Conservation (phyloP, 2,888 invertebrate species). For the Norana najaformis region DNA sequence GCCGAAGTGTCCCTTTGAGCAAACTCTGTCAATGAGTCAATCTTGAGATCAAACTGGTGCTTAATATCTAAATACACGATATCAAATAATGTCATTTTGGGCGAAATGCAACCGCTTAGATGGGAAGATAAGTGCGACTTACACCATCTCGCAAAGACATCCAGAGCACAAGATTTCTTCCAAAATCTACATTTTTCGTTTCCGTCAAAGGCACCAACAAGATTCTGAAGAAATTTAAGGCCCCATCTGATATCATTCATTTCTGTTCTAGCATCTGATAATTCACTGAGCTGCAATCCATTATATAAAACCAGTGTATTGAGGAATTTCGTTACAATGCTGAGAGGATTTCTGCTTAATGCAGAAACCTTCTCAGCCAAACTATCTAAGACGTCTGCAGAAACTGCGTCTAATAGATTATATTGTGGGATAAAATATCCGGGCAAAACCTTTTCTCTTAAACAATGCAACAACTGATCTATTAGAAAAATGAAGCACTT, state of each 20-base stretch:
- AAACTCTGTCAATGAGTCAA: not conserved
- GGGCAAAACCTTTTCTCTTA: not conserved
- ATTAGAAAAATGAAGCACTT: not conserved
- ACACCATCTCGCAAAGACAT: not conserved
- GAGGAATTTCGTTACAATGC: not conserved
- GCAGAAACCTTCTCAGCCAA: not conserved
- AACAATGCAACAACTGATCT: not conserved
- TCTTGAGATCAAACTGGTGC: not conserved
- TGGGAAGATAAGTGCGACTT: not conserved
- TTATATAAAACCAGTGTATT: not conserved
- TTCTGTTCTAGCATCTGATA: not conserved
- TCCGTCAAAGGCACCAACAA: not conserved
- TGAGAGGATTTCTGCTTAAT: not conserved
- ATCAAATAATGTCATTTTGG: not conserved
- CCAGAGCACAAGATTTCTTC: constrained; percentile 1
- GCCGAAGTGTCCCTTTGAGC: not conserved
- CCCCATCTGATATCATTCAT: not conserved
- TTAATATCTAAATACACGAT: not conserved
- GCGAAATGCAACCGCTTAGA: not conserved
- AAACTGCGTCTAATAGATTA: not conserved
- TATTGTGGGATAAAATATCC: not conserved
- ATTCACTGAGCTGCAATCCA: not conserved
- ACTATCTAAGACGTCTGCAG: not conserved
- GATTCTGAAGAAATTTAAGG: not conserved
- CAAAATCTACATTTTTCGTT: not conserved